Evolutionary conservation across 2,113 vertebrate genomes (phyloP).

Genomic region (Plecotus auritus): DNA sequence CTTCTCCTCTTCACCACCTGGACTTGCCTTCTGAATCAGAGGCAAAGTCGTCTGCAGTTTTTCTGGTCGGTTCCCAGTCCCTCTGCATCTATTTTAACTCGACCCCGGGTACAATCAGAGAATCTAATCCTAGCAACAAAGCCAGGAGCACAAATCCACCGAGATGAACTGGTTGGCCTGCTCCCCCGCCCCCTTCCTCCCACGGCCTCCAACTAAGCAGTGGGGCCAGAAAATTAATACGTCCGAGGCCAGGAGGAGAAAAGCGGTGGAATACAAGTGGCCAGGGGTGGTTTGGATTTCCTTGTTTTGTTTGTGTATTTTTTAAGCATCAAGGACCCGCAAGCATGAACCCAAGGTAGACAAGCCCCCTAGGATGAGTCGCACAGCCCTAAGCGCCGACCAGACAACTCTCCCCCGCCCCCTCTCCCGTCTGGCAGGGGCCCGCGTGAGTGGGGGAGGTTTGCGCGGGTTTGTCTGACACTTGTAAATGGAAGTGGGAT

Average conservation of each 20-base stretch:
- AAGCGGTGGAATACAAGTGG: not conserved
- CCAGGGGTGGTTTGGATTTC: not conserved
- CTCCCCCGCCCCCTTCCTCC: conserved; percentile 29
- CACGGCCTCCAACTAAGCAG: not conserved
- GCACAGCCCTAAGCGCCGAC: not conserved
- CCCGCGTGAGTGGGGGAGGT: not conserved
- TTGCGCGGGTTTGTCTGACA: conserved; percentile 61
- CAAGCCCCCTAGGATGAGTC: not conserved
- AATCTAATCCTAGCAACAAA: conserved; percentile 72
- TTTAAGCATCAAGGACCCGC: not conserved
- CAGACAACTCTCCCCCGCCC: not conserved
- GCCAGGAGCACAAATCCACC: conserved; percentile 49
- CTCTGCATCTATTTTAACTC: conserved; percentile 69
- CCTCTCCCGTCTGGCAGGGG: conserved; percentile 1
- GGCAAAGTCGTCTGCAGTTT: not conserved
- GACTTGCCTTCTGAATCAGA: conserved; percentile 43
- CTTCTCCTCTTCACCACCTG: conserved; percentile 44
- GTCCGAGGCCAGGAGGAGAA: not conserved
- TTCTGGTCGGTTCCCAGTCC: conserved; percentile 32
- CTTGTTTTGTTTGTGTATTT: not conserved
- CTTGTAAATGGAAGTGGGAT: conserved; percentile 63
- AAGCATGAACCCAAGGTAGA: not conserved
- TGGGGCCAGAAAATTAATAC: conserved; percentile 39
- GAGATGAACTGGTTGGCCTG: not conserved
- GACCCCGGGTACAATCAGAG: conserved; percentile 8